Base-by-base conservation (phyloP, 2,113 vertebrate genomes). In the Zosterops japonicus region DNA sequence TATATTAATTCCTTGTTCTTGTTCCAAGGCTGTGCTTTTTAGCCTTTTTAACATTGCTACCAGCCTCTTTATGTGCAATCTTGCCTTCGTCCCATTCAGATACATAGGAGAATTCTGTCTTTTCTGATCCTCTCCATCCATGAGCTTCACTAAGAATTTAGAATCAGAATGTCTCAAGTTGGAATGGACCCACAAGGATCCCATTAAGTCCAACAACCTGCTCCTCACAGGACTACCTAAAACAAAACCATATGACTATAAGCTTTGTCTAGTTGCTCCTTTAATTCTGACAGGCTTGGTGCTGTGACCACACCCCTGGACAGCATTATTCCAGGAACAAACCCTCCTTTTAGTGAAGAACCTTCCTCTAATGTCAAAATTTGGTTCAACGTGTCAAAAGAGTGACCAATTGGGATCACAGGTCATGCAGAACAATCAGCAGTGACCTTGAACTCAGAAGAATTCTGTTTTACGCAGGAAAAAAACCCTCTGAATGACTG, bases 261-360 rank as follows among this genome's bases (percentile, higher is more conserved):
- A 69, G 17, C 0, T 0, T 81, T 4, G 2, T 23, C 22, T n/a
- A 50, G 14, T 24, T 3, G 2, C 19, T 72, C 19, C 24, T 41
- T 59, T 44, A 81, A 55, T 25, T 59, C 39, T 69, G 59, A n/a
- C 27, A 65, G 28, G 9, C 16, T 70, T 83, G 25, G 20, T 17
- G 5, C 24, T 12, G 7, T 64, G 22, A 47, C n/a, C 16, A 31
- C 14, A 78, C 24, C 20, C 17, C 31, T 53, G 52, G 24, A n/a
- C 11, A 85, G 41, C 14, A 39, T 70, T 61, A 8, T 35, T 81
- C 21, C 14, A 42, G 64, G 25, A 35, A 52, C 24, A 1, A 8
- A 69, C 0, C 3, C 35, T 3, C 3, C 13, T 42, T 63, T 46
- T 16, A n/a, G 21, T 12, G 19, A 69, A 61, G n/a, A 85, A 75